phyloP scores from a whole-genome alignment of 2,113 vertebrate genomes.

The Apeltes quadracus region DNA sequence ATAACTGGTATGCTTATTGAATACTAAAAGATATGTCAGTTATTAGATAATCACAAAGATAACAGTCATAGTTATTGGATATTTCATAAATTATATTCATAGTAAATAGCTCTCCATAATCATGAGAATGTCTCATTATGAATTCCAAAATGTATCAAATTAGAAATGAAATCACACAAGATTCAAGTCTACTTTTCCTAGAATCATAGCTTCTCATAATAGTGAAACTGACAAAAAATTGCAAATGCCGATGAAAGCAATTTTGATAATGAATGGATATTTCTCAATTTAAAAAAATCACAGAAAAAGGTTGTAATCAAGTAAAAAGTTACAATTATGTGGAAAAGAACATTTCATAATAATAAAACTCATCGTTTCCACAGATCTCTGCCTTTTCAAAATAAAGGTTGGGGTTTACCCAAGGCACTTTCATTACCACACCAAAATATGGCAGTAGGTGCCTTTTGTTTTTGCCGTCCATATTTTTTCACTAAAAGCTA shows the following conservation, averaged over 20 bases:
- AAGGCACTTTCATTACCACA: conserved; percentile 38
- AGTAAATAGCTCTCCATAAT: neutral
- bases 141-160: neutral
- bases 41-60: neutral
- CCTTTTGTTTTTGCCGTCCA: neutral
- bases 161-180: neutral
- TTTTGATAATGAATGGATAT: neutral
- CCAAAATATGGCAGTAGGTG: conserved; percentile 33
- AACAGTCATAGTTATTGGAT: neutral
- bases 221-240: neutral
- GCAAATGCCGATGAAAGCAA: neutral
- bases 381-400: neutral
- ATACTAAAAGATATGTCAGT: neutral
- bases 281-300: neutral
- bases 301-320: neutral
- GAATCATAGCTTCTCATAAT: neutral
- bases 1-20: neutral
- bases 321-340: neutral
- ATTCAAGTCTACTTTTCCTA: neutral
- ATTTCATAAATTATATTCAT: neutral
- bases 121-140: neutral
- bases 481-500: neutral
- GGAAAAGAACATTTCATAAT: neutral
- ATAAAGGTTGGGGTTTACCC: conserved; percentile 1
- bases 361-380: neutral